phyloP scores from a whole-genome alignment of 2,797 vertebrate genomes.

The Crax fasciolata region DNA sequence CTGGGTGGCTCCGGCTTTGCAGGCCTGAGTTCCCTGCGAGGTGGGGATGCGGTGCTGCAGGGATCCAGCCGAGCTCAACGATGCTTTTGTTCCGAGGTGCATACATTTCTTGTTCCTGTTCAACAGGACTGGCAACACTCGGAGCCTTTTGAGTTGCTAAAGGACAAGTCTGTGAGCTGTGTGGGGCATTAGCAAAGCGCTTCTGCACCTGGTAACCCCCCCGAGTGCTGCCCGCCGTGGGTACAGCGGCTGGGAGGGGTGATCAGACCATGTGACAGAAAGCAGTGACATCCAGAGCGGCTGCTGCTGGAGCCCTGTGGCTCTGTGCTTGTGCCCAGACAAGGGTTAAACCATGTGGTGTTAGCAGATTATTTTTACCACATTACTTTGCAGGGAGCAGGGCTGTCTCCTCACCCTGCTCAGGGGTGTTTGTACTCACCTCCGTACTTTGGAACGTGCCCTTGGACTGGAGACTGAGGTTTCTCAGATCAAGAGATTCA shows the following conservation, averaged over 20 bases:
- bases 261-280: neutral
- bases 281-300: neutral
- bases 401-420: neutral
- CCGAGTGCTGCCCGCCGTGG: neutral
- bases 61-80: neutral
- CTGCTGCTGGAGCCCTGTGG: fast-evolving
- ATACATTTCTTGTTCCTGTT: constrained; percentile 17
- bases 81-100: constrained; percentile 46
- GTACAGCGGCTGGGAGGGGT: neutral
- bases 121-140: constrained; percentile 46
- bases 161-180: neutral
- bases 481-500: neutral
- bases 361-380: neutral
- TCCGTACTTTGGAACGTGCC: neutral
- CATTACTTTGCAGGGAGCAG: fast-evolving
- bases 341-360: neutral
- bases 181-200: neutral
- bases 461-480: neutral
- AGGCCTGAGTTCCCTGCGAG: neutral
- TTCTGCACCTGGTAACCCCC: neutral
- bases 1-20: constrained; percentile 8
- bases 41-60: neutral
- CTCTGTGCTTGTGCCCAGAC: neutral
- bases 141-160: neutral
- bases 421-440: neutral